Base-by-base conservation (phyloP, 1,140 invertebrate genomes). In the Myzus persicae region DNA sequence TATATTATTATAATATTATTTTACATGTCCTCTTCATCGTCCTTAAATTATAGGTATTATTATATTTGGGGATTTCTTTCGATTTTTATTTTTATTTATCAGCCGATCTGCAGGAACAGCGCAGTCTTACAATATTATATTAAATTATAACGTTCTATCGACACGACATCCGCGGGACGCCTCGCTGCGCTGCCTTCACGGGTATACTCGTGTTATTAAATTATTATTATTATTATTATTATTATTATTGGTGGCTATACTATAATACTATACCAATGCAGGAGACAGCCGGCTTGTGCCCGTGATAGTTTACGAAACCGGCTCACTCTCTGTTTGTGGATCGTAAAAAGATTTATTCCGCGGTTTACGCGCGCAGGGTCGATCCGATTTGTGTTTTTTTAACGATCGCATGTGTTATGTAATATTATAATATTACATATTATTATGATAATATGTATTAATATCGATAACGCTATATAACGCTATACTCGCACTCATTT, bases 381-480 rank as follows among this genome's bases (percentile, higher is more conserved):
- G 14, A n/a, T 76, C 59, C 31, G 1, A 67, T 67, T n/a, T n/a
- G 31, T 76, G 24, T 51, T n/a, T 76, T 59, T 76, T 76, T 76
- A 76, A 76, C 59, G 59, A 76, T n/a, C 59, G 59, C 14, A 76
- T n/a, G 31, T 18, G n/a, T 76, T 76, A 76, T n/a, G n/a, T 14
- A 76, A 76, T 76, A 76, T 76, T 76, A 76, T 76, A n/a, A 67
- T n/a, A 76, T 76, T n/a, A 67, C 59, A 76, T n/a, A 18, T 76
- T 76, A 76, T 76, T n/a, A 76, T 54, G 7, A 26, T 76, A 76
- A 76, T 76, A 20, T 76, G 59, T 76, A 76, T 76, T n/a, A n/a
- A 76, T n/a, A 76, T 76, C 59, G n/a, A n/a, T 51, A 51, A 76
- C 31, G 4, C 31, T 76, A 76, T 59, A 54, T 54, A 59, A 48